Conservation (phyloP, 2,113 vertebrate species). For the Sylvicapra grimmia region DNA sequence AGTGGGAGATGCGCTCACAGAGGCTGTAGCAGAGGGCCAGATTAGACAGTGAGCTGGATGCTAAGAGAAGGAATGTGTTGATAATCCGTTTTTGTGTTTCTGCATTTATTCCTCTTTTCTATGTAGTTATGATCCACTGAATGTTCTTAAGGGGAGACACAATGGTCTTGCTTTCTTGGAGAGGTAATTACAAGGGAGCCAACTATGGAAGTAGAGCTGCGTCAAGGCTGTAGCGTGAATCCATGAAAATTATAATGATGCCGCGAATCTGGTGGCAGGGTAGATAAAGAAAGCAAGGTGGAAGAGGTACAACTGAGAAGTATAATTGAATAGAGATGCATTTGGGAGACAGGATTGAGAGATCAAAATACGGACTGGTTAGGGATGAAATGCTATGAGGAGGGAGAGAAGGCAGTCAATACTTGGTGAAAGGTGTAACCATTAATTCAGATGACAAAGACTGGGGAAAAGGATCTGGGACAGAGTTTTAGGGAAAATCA, state of each 20-base stretch:
- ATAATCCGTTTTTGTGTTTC: not conserved
- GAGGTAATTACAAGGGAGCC: not conserved
- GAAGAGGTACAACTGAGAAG: not conserved
- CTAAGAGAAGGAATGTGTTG: not conserved
- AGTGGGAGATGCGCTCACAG: not conserved
- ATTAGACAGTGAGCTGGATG: not conserved
- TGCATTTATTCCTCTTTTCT: not conserved
- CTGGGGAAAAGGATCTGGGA: not conserved
- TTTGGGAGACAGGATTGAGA: not conserved
- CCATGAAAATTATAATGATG: not conserved
- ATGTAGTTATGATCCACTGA: not conserved
- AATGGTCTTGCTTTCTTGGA: not conserved
- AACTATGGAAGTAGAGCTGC: not conserved
- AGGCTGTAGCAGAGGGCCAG: not conserved
- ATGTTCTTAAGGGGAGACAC: not conserved
- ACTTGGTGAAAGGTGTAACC: not conserved
- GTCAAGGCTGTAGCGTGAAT: not conserved
- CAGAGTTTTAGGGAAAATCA: not conserved
- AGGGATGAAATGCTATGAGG: not conserved
- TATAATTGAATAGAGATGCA: not conserved
- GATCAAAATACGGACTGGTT: not conserved
- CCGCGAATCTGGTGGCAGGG: not conserved
- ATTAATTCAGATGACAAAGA: not conserved
- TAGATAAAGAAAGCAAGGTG: not conserved
- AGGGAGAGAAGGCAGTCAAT: not conserved